Evolutionary conservation across 2,113 vertebrate genomes (phyloP).

Genomic region (Xiphorhynchus elegans): DNA sequence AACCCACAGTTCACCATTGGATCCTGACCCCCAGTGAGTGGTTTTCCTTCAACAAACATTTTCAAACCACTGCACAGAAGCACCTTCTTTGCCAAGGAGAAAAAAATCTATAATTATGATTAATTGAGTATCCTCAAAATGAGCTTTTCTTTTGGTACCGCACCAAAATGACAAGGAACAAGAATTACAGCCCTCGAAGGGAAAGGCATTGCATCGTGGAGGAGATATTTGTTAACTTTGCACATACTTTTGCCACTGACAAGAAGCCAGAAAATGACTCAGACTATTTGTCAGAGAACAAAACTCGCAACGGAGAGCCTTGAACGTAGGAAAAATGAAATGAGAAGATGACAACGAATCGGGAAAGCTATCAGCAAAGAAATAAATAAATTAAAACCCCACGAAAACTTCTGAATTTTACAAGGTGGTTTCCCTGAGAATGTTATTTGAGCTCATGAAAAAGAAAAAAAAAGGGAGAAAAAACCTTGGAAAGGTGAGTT

Average conservation of each 20-base stretch:
- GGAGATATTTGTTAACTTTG: background rate
- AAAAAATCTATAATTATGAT: background rate
- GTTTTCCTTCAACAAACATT: background rate
- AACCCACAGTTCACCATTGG: background rate
- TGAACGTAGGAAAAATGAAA: background rate
- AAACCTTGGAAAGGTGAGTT: background rate
- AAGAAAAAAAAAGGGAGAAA: background rate
- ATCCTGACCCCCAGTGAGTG: background rate
- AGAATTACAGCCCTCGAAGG: background rate
- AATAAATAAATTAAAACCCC: background rate
- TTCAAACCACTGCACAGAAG: background rate
- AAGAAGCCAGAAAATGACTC: constrained; percentile 11
- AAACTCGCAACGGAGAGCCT: background rate
- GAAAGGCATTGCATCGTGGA: background rate
- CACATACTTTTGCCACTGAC: background rate
- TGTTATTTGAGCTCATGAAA: background rate
- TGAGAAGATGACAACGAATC: background rate
- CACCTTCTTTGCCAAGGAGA: background rate
- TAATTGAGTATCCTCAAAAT: background rate
- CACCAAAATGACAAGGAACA: background rate
- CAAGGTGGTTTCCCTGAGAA: background rate
- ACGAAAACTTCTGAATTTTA: background rate
- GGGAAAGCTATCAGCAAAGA: background rate
- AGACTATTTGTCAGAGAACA: background rate
- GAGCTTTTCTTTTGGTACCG: background rate